phyloP scores from a whole-genome alignment of 2,113 vertebrate species.

The Neogale vison region DNA sequence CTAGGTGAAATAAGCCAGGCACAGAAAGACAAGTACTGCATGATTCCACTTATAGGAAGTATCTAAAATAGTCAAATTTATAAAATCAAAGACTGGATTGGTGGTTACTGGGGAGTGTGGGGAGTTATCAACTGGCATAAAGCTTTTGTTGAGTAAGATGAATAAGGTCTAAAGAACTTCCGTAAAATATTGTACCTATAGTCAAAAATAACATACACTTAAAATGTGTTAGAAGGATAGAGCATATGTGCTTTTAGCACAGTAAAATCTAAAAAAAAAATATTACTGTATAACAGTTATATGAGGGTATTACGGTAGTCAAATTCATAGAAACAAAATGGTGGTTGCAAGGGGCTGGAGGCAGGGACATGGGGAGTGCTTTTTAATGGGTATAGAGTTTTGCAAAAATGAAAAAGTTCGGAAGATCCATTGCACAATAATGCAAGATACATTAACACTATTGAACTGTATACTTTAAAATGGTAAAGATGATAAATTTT shows the following conservation, averaged over 20 bases:
- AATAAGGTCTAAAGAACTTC: background rate
- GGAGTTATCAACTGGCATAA: background rate
- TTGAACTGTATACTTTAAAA: background rate
- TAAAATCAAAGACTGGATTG: background rate
- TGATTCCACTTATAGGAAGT: background rate
- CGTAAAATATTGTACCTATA: background rate
- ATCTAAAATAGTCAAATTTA: background rate
- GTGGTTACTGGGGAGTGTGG: background rate
- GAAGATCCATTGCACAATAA: background rate
- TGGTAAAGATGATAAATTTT: background rate
- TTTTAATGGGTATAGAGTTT: background rate
- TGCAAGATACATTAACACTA: background rate
- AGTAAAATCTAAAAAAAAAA: background rate
- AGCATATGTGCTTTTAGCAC: background rate
- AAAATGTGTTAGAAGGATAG: background rate
- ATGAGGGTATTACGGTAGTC: background rate
- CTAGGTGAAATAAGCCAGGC: background rate
- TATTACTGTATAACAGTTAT: background rate
- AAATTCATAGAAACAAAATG: background rate
- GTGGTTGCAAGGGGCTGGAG: background rate
- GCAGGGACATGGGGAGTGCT: background rate
- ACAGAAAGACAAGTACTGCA: background rate
- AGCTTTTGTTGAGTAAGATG: background rate
- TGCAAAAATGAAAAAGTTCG: background rate
- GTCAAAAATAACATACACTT: background rate